phyloP scores from a whole-genome alignment of 2,113 vertebrate genomes.

The Halichoeres trimaculatus region DNA sequence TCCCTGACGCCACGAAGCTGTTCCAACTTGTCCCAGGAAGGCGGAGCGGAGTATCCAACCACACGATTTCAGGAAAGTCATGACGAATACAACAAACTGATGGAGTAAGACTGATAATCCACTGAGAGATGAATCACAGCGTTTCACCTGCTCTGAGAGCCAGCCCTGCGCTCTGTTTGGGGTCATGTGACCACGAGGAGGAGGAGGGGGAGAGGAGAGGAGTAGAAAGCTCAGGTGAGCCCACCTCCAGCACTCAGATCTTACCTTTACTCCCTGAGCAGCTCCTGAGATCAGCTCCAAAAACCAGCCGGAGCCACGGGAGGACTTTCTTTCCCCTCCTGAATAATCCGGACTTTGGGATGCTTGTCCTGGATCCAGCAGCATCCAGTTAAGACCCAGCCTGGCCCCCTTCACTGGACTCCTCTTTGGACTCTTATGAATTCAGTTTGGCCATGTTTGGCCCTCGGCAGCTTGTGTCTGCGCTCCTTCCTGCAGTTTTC shows the following conservation, averaged over 20 bases:
- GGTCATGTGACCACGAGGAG: constrained; percentile 76
- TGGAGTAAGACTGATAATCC: constrained; percentile 46
- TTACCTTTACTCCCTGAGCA: constrained; percentile 56
- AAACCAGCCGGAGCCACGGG: constrained; percentile 15
- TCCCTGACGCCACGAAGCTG: constrained; percentile 61
- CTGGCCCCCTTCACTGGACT: constrained; percentile 36
- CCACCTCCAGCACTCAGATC: constrained; percentile 56
- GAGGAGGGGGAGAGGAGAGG: constrained; percentile 44
- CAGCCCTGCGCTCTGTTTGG: constrained; percentile 49
- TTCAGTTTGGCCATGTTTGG: constrained; percentile 81
- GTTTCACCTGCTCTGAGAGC: constrained; percentile 56
- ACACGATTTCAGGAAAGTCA: constrained; percentile 5
- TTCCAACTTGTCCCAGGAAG: constrained; percentile 70
- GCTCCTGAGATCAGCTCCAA: constrained; percentile 37
- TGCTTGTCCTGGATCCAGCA: constrained; percentile 32
- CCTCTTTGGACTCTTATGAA: constrained; percentile 26
- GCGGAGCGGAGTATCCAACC: constrained; percentile 1
- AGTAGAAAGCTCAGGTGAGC: constrained; percentile 70
- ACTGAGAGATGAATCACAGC: constrained; percentile 67
- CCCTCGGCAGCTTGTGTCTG: constrained; percentile 80
- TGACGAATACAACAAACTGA: constrained; percentile 23
- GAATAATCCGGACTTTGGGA: constrained; percentile 27
- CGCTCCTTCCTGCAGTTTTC: constrained; percentile 81
- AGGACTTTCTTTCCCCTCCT: neutral
- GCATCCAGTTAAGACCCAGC: constrained; percentile 25